Evolutionary conservation across 2,797 vertebrate species (phyloP).

Genomic region (Phrynocephalus vlangalii): DNA sequence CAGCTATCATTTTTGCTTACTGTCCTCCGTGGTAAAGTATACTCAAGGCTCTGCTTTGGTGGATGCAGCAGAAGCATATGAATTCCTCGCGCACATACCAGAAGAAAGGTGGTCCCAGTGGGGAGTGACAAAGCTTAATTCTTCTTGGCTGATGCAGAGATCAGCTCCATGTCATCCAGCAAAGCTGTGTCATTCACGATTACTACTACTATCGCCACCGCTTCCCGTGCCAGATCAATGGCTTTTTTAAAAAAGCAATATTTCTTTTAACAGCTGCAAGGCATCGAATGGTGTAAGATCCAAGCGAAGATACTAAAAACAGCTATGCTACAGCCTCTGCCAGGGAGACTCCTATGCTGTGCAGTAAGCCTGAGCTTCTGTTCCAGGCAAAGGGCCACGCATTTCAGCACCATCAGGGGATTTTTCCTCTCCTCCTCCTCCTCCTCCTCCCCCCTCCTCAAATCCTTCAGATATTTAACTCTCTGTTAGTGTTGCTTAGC

Average conservation of each 20-base stretch:
- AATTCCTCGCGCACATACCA: conserved; percentile 80
- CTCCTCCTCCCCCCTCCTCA: conserved; percentile 19
- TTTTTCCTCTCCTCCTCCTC: conserved; percentile 42
- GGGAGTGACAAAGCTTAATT: conserved; percentile 85
- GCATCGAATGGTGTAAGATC: conserved; percentile 61
- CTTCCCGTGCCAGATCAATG: conserved; percentile 65
- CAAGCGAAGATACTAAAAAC: conserved; percentile 29
- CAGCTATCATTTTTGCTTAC: conserved; percentile 93
- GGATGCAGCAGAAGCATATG: conserved; percentile 80
- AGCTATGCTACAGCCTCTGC: conserved; percentile 64
- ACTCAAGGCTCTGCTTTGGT: conserved; percentile 76
- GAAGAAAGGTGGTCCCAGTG: conserved; percentile 81
- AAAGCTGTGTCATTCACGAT: conserved; percentile 78
- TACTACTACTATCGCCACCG: conserved; percentile 57
- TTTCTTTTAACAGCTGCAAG: conserved; percentile 70
- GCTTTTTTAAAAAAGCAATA: conserved; percentile 61
- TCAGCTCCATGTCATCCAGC: conserved; percentile 79
- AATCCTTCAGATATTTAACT: conserved; percentile 22
- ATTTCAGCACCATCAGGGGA: conserved; percentile 40
- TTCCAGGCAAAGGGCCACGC: conserved; percentile 63
- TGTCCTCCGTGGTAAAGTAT: conserved; percentile 75
- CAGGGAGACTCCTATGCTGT: neutral
- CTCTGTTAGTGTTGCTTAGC: conserved; percentile 17
- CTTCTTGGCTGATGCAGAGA: conserved; percentile 82
- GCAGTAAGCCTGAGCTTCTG: conserved; percentile 42